Base-by-base conservation (phyloP, 1,140 invertebrate genomes). In the Apocrypta bakeri region DNA sequence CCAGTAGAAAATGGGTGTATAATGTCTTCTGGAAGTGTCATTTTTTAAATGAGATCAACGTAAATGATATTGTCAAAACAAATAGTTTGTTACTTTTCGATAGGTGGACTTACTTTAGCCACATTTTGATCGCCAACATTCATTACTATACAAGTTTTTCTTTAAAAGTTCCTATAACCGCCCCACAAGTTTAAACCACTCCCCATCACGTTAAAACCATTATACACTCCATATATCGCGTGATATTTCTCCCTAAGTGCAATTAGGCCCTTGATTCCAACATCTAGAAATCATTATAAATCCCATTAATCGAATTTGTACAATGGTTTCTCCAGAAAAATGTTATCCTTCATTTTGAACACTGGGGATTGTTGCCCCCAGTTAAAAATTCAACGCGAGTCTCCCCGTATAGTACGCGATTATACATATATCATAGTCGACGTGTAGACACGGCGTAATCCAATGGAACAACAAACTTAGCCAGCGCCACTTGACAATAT, bases 401-500 rank as follows among this genome's bases (percentile, higher is more conserved):
- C n/a, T 72, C 68, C 31, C 37, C 37, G 0, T 21, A 80, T 17
- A 37, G 1, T 29, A 24, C 21, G 21, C 68, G 40, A 14, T 37
- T 24, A 66, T 66, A 27, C n/a, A 66, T 68, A 29, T 21, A 68
- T 68, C 64, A 68, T 6, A 68, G 25, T 31, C 37, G 64, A 17
- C 33, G n/a, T n/a, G n/a, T n/a, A n/a, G 14, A 73, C n/a, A 73
- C 24, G 25, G 80, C 78, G 63, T 87, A 86, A 87, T 87, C 85
- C 85, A 84, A 82, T 85, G 85, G 83, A 87, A 86, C 84, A 87
- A 86, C 86, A 88, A 88, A 85, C 87, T 87, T 87, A 76, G 40
- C 64, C 85, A 63, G 80, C 68, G 78, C 81, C 87, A 88, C 87
- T 88, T 88, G 87, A 86, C 87, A 87, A 88, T 88, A 85, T 85